Evolutionary conservation across 2,797 vertebrate species (phyloP).

Genomic region (Pogonophryne albipinna): DNA sequence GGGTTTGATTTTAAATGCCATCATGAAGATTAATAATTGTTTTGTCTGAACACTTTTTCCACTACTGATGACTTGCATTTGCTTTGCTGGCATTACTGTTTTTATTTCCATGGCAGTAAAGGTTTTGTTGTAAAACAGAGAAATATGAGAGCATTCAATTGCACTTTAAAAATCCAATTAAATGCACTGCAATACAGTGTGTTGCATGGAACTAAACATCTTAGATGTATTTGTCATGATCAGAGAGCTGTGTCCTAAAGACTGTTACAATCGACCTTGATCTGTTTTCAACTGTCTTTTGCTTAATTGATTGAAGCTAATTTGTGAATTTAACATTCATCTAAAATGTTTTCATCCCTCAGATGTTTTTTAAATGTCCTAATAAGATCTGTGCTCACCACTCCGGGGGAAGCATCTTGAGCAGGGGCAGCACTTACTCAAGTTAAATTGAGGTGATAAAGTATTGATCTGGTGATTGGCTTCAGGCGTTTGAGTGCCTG

Average conservation of each 20-base stretch:
- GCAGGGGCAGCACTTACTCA: constrained; percentile 45
- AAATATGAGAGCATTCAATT: neutral
- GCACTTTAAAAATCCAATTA: too few relatives aligned
- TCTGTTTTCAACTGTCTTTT: constrained; percentile 16
- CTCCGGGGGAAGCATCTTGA: constrained; percentile 19
- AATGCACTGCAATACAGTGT: too few relatives aligned
- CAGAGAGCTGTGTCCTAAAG: neutral
- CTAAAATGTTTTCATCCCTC: constrained; percentile 8
- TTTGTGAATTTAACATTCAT: neutral
- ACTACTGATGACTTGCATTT: neutral
- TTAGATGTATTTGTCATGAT: neutral
- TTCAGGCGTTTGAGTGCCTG: constrained; percentile 56
- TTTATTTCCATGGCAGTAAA: too few relatives aligned
- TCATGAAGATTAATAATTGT: constrained; percentile 14
- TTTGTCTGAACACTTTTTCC: neutral
- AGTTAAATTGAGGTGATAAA: constrained; percentile 78
- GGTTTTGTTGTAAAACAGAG: too few relatives aligned
- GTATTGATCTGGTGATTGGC: constrained; percentile 77
- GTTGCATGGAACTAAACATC: neutral
- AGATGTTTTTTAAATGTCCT: constrained; percentile 8
- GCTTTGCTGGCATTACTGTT: neutral
- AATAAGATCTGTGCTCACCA: constrained; percentile 26
- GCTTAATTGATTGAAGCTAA: constrained; percentile 1
- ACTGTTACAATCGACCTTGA: neutral
- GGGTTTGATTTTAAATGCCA: constrained; percentile 42